Evolutionary conservation across 2,888 invertebrate species (phyloP).

Genomic region (Cryptus viduatorius): DNA sequence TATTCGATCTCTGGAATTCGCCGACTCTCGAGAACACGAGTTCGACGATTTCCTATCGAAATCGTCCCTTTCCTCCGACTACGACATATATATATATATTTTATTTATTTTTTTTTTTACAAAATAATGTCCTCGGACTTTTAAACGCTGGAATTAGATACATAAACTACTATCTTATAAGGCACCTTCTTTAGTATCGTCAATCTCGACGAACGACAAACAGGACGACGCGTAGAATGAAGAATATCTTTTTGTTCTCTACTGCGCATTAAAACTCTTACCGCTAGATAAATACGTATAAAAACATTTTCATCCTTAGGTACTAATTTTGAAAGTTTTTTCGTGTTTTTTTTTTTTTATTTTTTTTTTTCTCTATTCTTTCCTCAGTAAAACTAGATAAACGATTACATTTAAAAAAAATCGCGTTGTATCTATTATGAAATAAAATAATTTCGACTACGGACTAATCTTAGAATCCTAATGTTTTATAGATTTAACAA

Average conservation of each 20-base stretch:
- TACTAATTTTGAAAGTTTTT: conserved; percentile 68
- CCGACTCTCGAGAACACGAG: conserved; percentile 7
- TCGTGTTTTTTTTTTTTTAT: too few relatives aligned
- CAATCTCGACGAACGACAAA: conserved; percentile 25
- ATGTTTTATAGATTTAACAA: conserved; percentile 40
- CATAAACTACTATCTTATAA: conserved; percentile 66
- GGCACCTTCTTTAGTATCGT: conserved; percentile 64
- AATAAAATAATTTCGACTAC: conserved; percentile 56
- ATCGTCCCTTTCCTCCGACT: conserved; percentile 9
- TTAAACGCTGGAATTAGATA: conserved; percentile 53
- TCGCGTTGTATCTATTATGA: conserved; percentile 39
- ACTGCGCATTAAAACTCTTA: conserved; percentile 38
- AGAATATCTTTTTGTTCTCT: conserved; percentile 24
- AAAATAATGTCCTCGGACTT: conserved; percentile 30
- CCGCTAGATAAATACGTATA: conserved; percentile 66
- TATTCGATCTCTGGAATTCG: conserved; percentile 18
- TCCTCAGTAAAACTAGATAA: conserved; percentile 47
- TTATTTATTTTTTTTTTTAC: conserved; percentile 15
- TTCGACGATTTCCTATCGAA: conserved; percentile 25
- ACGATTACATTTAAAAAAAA: conserved; percentile 37
- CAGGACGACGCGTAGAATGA: conserved; percentile 9
- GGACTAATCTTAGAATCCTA: conserved; percentile 31
- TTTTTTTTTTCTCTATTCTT: not conserved
- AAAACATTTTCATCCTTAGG: conserved; percentile 64
- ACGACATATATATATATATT: conserved; percentile 20